Evolutionary conservation across 2,888 invertebrate genomes (phyloP).

Genomic region (Folsomia candida): DNA sequence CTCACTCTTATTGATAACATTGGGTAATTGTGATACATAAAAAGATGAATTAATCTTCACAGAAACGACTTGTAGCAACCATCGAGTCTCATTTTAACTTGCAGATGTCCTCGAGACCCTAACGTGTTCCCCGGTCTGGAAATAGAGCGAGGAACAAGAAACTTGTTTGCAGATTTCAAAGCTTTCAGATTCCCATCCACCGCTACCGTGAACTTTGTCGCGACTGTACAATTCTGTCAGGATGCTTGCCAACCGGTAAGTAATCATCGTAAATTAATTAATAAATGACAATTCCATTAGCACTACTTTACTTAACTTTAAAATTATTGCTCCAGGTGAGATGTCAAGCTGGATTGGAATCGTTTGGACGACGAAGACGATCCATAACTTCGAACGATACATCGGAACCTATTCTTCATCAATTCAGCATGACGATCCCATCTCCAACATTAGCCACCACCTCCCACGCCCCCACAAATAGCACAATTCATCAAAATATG

Average conservation of each 20-base stretch:
- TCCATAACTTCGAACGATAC: constrained; percentile 46
- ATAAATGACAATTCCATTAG: not conserved
- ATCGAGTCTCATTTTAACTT: not conserved
- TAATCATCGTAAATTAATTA: constrained; percentile 17
- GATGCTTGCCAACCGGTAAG: constrained; percentile 56
- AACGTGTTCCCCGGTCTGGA: constrained; percentile 56
- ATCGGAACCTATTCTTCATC: constrained; percentile 32
- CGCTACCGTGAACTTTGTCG: constrained; percentile 57
- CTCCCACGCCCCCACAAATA: constrained; percentile 15
- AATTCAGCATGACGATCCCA: constrained; percentile 43
- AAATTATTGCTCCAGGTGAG: constrained; percentile 51
- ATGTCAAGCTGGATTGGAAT: constrained; percentile 53
- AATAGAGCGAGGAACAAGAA: constrained; percentile 53
- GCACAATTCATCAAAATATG: not conserved
- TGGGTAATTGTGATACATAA: constrained; percentile 51
- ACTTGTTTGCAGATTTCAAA: constrained; percentile 56
- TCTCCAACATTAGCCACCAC: constrained; percentile 31
- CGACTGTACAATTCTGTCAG: constrained; percentile 57
- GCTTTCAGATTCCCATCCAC: constrained; percentile 58
- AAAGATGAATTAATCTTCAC: not conserved
- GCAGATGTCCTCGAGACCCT: constrained; percentile 56
- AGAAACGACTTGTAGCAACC: too few relatives aligned
- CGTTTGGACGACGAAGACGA: constrained; percentile 53
- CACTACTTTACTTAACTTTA: not conserved
- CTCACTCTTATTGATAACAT: constrained; percentile 56